A percentile compares a stretch with the other conserved stretches of the same genome.
phyloP scores from a whole-genome alignment of 2,888 invertebrate genomes.

The Drosophila fungiperda region DNA sequence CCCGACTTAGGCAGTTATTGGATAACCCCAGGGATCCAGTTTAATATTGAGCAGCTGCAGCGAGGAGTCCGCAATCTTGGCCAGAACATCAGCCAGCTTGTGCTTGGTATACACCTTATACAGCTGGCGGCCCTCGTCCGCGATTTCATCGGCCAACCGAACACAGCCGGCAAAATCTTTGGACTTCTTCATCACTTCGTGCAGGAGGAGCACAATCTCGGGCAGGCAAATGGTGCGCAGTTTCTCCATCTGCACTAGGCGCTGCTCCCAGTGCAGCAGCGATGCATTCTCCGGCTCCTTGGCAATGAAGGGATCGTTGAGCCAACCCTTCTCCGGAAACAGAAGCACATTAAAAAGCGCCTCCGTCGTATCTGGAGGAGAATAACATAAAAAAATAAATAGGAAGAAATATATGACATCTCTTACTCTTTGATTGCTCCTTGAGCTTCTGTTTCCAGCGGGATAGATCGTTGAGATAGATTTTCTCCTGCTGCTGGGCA shows the following conservation, averaged over 20 bases:
- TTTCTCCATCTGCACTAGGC: slow-evolving; percentile 88
- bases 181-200: slow-evolving; percentile 91
- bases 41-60: slow-evolving; percentile 90
- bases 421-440: slow-evolving; percentile 89
- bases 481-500: slow-evolving; percentile 92
- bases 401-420: neutral
- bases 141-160: slow-evolving; percentile 91
- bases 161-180: slow-evolving; percentile 91
- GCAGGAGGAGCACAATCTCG: slow-evolving; percentile 91
- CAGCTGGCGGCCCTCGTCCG: slow-evolving; percentile 91
- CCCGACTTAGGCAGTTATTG: slow-evolving; percentile 78
- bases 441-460: slow-evolving; percentile 90
- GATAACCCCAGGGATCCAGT: slow-evolving; percentile 93
- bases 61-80: slow-evolving; percentile 92
- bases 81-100: slow-evolving; percentile 91
- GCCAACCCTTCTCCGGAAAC: slow-evolving; percentile 96
- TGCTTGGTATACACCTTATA: slow-evolving; percentile 93
- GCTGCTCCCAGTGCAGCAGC: slow-evolving; percentile 87
- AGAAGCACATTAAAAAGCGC: slow-evolving; percentile 93
- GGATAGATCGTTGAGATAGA: slow-evolving; percentile 91
- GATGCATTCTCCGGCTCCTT: slow-evolving; percentile 86
- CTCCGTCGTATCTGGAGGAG: slow-evolving; percentile 89
- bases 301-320: slow-evolving; percentile 89
- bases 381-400: neutral
- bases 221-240: slow-evolving; percentile 94